Evolutionary conservation across 2,113 vertebrate genomes (phyloP).

Genomic region (Mus spicilegus): DNA sequence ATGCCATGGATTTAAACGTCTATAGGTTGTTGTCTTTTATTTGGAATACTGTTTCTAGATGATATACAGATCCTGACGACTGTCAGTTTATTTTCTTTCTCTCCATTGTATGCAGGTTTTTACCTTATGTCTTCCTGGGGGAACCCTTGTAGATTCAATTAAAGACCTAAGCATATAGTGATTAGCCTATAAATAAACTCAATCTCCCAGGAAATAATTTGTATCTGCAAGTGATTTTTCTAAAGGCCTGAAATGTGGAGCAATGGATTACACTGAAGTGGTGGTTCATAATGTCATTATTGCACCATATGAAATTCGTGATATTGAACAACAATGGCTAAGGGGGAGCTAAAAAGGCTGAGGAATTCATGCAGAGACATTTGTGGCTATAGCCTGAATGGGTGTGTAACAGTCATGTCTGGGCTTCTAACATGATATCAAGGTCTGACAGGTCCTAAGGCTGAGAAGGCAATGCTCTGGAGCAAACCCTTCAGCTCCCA

Average conservation of each 20-base stretch:
- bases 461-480: background rate
- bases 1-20: conserved; percentile 18
- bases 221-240: background rate
- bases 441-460: background rate
- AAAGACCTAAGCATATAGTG: conserved; percentile 20
- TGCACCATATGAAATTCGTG: background rate
- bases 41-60: background rate
- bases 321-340: background rate
- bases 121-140: background rate
- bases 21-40: background rate
- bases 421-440: background rate
- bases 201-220: conserved; percentile 41
- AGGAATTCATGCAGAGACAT: background rate
- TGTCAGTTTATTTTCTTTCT: background rate
- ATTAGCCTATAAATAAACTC: conserved; percentile 6
- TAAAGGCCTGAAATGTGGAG: background rate
- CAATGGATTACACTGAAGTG: background rate
- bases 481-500: background rate
- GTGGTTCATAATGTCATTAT: background rate
- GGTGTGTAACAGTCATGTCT: background rate
- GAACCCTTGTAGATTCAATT: background rate
- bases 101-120: background rate
- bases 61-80: background rate
- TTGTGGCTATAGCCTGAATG: background rate
- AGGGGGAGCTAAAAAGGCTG: background rate